Conservation (phyloP, 2,797 vertebrate genomes). For the Clamator glandarius region DNA sequence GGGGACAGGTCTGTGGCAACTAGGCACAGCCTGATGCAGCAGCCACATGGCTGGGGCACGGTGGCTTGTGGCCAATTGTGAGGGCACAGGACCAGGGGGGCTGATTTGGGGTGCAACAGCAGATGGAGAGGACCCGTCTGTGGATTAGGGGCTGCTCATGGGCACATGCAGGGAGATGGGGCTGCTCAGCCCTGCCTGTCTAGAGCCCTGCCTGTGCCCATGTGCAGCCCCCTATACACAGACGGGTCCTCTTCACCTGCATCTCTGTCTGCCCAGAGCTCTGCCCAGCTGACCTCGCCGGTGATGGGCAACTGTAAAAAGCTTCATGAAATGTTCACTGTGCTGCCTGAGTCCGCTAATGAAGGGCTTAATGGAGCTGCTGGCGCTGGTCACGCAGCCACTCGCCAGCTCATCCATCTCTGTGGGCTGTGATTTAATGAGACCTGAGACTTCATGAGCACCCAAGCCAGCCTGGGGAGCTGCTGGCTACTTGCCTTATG, state of each 20-base stretch:
- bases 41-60: accelerated
- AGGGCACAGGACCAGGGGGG: accelerated
- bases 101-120: accelerated
- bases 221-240: too few relatives aligned
- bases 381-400: accelerated
- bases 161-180: neutral
- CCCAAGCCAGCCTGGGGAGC: accelerated
- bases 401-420: neutral
- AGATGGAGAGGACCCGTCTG: accelerated
- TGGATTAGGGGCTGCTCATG: accelerated
- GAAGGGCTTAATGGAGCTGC: neutral
- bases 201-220: neutral
- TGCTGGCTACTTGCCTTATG: neutral
- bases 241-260: too few relatives aligned
- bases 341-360: too few relatives aligned
- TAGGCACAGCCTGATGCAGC: neutral
- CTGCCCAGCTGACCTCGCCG: neutral
- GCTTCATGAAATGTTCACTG: neutral
- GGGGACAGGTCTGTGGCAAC: neutral
- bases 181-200: neutral
- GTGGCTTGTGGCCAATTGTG: neutral
- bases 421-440: neutral
- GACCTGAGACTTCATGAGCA: accelerated
- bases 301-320: accelerated
- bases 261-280: neutral